Evolutionary conservation across 2,888 invertebrate genomes (phyloP), one percentile per base, ranked within the genome.

Genomic region (Cantharis rufa): DNA sequence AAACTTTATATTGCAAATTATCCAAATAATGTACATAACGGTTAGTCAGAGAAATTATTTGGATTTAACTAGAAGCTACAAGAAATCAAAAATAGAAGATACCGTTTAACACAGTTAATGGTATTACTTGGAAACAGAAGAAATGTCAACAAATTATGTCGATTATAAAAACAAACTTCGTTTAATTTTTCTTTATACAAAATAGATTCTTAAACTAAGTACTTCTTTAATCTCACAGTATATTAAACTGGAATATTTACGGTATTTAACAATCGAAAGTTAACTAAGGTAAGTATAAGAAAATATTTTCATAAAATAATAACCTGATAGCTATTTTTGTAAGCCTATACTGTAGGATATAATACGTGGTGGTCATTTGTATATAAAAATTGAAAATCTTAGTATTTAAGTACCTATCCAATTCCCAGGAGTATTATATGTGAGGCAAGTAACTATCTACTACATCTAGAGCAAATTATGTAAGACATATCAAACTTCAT

Each of bases 361-460:
- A 48, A 48, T 48, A n/a, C 48, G n/a, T n/a, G n/a, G 21, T 64
- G 24, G 64, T 21, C 64, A 66, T 66, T 66, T 66, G 13, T 1
- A 66, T 24, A 24, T 63, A 28, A 28, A 24, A 72, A 72, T 77
- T 70, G 48, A 73, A 72, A 78, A 78, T 78, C 66, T 72, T 70
- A 78, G 79, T 78, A 76, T 73, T 72, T 32, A 18, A 77, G 77
- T 81, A 28, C 10, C 27, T 28, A 80, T 82, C 80, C 71, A 75
- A 81, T 83, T 83, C 82, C 81, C 82, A 80, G 79, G 81, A 78
- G 81, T 83, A 83, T 83, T 83, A 74, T 83, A 76, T 79, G 81
- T 80, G 24, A 24, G 24, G 81, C 81, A 81, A 81, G 80, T 80
- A 79, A 81, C 72, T 70, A 18, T 21, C 32, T 78, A 74, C 79